phyloP scores from a whole-genome alignment of 2,888 invertebrate species.

The Troides aeacus region DNA sequence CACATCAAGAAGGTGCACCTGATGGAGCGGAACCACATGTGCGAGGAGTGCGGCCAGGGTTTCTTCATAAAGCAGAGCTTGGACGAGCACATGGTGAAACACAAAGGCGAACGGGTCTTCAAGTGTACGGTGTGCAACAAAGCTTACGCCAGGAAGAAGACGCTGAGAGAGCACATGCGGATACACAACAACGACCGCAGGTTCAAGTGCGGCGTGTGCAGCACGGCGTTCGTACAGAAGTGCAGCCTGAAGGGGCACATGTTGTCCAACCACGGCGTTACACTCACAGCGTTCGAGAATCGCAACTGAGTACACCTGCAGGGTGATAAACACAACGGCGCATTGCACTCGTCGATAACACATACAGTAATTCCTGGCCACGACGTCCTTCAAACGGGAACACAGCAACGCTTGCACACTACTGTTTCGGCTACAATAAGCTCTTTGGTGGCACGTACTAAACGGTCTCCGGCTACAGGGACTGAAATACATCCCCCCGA shows the following conservation, averaged over 20 bases:
- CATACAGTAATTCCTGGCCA: too few species aligned
- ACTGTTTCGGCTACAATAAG: too few species aligned
- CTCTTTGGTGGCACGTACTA: too few species aligned
- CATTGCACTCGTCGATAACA: too few species aligned
- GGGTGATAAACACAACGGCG: not conserved
- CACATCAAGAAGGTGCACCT: constrained; percentile 70
- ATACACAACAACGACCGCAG: constrained; percentile 70
- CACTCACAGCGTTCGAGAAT: constrained; percentile 57
- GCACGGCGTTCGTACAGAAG: constrained; percentile 65
- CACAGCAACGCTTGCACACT: too few species aligned
- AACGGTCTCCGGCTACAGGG: too few species aligned
- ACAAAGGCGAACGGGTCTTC: constrained; percentile 64
- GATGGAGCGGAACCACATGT: constrained; percentile 68
- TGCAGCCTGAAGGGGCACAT: constrained; percentile 59
- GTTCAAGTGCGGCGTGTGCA: constrained; percentile 65
- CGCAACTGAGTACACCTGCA: constrained; percentile 29
- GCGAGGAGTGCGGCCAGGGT: constrained; percentile 63
- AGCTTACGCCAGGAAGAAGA: constrained; percentile 68
- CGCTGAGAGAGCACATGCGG: constrained; percentile 67
- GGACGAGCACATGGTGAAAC: constrained; percentile 70
- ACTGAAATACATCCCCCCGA: too few species aligned
- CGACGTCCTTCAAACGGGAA: too few species aligned
- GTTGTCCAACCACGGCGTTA: constrained; percentile 65
- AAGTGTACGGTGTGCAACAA: constrained; percentile 64
- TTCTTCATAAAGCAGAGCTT: constrained; percentile 68